Evolutionary conservation across 2,797 vertebrate species (phyloP), one percentile per base, ranked within the genome.

Genomic region (Eulemur albifrons): DNA sequence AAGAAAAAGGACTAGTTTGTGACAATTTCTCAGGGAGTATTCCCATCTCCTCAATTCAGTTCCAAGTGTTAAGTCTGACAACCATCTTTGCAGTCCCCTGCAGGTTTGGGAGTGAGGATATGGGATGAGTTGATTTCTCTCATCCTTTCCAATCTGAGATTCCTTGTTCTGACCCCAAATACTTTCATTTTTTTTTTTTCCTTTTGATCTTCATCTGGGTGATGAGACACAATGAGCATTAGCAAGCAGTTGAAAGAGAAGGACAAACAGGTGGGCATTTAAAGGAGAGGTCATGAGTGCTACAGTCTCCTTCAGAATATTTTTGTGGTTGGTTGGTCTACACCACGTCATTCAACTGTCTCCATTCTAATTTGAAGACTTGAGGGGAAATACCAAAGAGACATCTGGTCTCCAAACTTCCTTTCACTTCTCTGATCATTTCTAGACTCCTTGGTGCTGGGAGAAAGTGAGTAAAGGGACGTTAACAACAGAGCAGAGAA

Each of bases 261-360:
- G 32, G 38, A 50, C 32, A 43, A 45, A 50, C 25, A 50, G 6
- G 38, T 7, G 35, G 40, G 30, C 38, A 14, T 57, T 43, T 27
- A 59, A 77, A 69, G 40, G 43, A 21, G 17, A n/a, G 2, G 10
- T 40, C 25, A 5, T 30, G 50, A 76, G 67, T 27, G 21, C 23
- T 1, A 1, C 5, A 5, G 0, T 7, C 13, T 35, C 54, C 72
- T 63, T 50, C 14, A 30, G 61, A 38, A 32, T 38, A 59, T n/a
- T 83, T 77, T 13, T 6, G 4, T n/a, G 61, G 27, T 8, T 35
- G 27, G 38, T 54, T 35, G 32, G 7, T 73, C 57, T 43, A 2
- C 17, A 21, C 12, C 48, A 18, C 4, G 13, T 9, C 4, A 0
- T 18, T 65, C 7, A 8, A 57, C 20, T 54, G 1, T 17, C 65